Conservation (phyloP, 2,797 vertebrate species). For the Cryptoblepharus egeriae region DNA sequence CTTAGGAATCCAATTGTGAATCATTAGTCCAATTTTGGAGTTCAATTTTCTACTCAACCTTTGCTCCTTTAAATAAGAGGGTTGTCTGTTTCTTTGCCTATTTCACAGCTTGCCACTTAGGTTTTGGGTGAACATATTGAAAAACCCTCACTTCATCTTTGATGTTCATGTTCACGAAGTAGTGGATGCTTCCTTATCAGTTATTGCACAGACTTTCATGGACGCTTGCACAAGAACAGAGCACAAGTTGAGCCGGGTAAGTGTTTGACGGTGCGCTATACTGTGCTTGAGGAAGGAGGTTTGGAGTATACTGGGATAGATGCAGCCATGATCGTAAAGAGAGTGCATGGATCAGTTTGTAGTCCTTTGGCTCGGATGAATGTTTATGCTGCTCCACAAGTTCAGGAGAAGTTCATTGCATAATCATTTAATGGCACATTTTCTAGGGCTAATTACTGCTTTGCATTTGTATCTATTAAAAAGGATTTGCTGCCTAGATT, state of each 20-base stretch:
- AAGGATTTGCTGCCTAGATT: slow-evolving; percentile 6
- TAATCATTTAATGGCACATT: slow-evolving; percentile 13
- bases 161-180: slow-evolving; percentile 97
- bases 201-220: slow-evolving; percentile 99
- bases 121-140: slow-evolving; percentile 99
- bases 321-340: slow-evolving; percentile 51
- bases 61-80: slow-evolving; percentile 41
- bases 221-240: slow-evolving; percentile 98
- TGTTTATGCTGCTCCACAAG: slow-evolving; percentile 46
- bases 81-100: slow-evolving; percentile 46
- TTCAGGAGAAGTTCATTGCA: slow-evolving; percentile 30
- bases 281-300: slow-evolving; percentile 40
- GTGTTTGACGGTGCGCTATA: slow-evolving; percentile 70
- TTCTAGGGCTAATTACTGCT: neutral
- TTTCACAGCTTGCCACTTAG: slow-evolving; percentile 89
- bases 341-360: slow-evolving; percentile 38
- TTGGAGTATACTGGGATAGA: slow-evolving; percentile 51
- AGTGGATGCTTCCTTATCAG: slow-evolving; percentile 95
- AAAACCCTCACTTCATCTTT: slow-evolving; percentile 98
- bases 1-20: too few species aligned
- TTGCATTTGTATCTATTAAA: neutral
- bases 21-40: neutral
- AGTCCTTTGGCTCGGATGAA: slow-evolving; percentile 42
- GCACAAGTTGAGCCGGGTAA: slow-evolving; percentile 98
- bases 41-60: slow-evolving; percentile 32